phyloP scores from a whole-genome alignment of 2,113 vertebrate genomes.

The Labeo rohita region DNA sequence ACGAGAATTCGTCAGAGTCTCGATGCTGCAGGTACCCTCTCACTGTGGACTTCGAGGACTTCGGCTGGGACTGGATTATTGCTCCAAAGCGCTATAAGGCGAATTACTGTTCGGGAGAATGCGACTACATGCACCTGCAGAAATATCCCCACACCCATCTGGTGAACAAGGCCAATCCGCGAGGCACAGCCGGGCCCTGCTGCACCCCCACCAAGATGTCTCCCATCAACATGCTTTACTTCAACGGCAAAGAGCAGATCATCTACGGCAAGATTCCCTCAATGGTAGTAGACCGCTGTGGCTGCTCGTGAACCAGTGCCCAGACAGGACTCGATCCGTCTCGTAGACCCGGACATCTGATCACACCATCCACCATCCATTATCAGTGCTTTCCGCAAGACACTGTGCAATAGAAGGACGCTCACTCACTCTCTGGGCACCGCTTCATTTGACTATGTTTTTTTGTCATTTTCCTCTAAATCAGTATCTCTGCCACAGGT shows the following conservation, averaged over 20 bases:
- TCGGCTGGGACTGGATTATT: conserved; percentile 99
- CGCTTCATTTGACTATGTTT: conserved; percentile 62
- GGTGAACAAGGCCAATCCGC: conserved; percentile 93
- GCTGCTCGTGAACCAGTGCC: conserved; percentile 86
- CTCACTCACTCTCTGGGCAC: conserved; percentile 61
- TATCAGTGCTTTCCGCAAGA: conserved; percentile 74
- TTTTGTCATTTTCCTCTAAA: conserved; percentile 46
- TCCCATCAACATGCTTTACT: conserved; percentile 99
- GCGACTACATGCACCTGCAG: conserved; percentile 96
- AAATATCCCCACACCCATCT: conserved; percentile 98
- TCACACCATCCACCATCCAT: conserved; percentile 66
- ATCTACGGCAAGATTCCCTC: conserved; percentile 98
- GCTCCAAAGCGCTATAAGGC: conserved; percentile 99
- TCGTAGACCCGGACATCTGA: conserved; percentile 64
- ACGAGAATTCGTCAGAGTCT: conserved; percentile 92
- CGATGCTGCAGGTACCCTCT: conserved; percentile 95
- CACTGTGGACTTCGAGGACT: conserved; percentile 97
- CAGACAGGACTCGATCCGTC: conserved; percentile 31
- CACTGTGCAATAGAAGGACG: conserved; percentile 74
- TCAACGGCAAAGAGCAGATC: conserved; percentile 96
- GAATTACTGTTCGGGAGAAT: conserved; percentile 98
- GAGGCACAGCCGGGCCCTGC: conserved; percentile 92
- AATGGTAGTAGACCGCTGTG: conserved; percentile 99
- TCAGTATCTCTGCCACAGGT: conserved; percentile 59
- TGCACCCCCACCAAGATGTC: conserved; percentile 99